These are phyloP conservation scores for Chaenocephalus aceratus DNA, from an alignment of 2,113 vertebrate genomes.

Conservation along the genomic window DNA sequence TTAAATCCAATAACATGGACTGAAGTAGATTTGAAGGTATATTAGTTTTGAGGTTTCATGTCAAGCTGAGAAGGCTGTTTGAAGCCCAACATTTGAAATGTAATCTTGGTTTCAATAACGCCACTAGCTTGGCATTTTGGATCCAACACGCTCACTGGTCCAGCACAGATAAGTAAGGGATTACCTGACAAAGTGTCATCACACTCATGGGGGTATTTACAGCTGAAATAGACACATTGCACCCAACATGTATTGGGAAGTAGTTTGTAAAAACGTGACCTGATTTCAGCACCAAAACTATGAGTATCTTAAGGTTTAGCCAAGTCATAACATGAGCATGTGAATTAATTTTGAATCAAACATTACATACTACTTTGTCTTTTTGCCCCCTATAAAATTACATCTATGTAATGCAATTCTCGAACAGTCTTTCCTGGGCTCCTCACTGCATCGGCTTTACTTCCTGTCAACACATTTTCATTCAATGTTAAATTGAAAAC, in stretches of 20 bases:
- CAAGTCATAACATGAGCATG: neutral
- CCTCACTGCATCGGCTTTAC: neutral
- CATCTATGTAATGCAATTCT: neutral
- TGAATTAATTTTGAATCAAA: neutral
- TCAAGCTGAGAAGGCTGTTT: neutral
- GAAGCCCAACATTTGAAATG: neutral
- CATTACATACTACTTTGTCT: neutral
- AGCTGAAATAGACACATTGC: neutral
- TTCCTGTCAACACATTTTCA: slow-evolving; percentile 1
- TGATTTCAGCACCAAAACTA: neutral
- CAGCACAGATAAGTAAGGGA: neutral
- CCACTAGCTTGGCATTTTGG: neutral
- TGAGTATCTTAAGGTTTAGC: neutral
- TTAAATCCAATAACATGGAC: neutral
- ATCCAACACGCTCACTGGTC: neutral
- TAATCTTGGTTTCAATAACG: neutral
- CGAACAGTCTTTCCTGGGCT: neutral
- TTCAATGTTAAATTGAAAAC: neutral
- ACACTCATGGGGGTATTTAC: no score
- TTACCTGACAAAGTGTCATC: neutral
- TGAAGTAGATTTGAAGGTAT: neutral
- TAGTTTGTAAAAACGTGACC: neutral
- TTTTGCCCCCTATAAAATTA: neutral
- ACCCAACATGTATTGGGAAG: no score
- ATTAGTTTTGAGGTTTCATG: neutral